Percentiles rank a stretch among this genome's conserved stretches.
Conservation (phyloP, 2,888 invertebrate genomes). For the Rhorus exstirpatorius region DNA sequence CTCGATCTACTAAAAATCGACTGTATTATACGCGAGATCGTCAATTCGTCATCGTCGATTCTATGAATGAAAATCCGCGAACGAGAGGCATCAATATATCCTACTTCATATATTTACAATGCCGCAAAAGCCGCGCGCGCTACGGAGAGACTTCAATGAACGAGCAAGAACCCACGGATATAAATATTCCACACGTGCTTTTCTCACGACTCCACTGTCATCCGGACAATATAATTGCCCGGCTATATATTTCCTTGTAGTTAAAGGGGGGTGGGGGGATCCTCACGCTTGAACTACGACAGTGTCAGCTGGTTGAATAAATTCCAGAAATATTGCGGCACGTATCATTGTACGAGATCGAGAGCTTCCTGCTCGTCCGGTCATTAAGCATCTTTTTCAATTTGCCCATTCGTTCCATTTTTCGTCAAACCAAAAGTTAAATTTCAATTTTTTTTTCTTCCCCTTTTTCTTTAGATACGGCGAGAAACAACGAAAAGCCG, state of each 20-base stretch:
- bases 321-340: too few species aligned
- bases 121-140: too few species aligned
- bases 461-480: constrained; percentile 89
- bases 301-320: too few species aligned
- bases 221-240: constrained; percentile 50
- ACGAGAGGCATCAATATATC: too few species aligned
- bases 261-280: too few species aligned
- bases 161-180: constrained; percentile 16
- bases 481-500: constrained; percentile 92
- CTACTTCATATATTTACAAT: not conserved
- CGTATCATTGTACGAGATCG: too few species aligned
- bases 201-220: not conserved
- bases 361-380: too few species aligned
- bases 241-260: constrained; percentile 32
- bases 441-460: constrained; percentile 41
- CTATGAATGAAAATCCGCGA: too few species aligned
- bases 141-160: constrained; percentile 59
- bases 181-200: too few species aligned
- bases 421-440: not conserved
- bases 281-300: not conserved
- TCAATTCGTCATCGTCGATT: not conserved
- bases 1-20: too few species aligned
- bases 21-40: too few species aligned
- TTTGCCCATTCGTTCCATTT: not conserved
- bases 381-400: not conserved